Conservation (phyloP, 1,140 invertebrate genomes). For the Goniozus legneri region DNA sequence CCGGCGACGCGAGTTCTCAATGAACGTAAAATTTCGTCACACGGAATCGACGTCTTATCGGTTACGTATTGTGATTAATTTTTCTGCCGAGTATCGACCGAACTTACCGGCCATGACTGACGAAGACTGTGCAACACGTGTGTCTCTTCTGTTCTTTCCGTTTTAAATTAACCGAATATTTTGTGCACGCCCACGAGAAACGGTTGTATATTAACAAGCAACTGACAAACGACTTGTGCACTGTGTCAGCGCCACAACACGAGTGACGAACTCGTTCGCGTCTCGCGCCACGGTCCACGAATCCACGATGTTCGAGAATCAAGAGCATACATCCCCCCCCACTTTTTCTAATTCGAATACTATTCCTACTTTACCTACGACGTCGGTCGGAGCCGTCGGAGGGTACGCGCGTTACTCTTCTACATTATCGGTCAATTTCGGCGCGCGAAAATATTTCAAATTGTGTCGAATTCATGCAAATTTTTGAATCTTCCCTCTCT, state of each 20-base stretch:
- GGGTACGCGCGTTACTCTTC: too few relatives aligned
- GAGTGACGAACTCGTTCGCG: too few relatives aligned
- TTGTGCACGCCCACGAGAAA: conserved; percentile 32
- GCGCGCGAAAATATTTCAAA: too few relatives aligned
- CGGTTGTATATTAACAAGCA: conserved; percentile 25
- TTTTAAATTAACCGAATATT: conserved; percentile 8
- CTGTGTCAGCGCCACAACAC: conserved; percentile 30
- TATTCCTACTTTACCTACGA: too few relatives aligned
- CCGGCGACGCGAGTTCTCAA: conserved; percentile 6
- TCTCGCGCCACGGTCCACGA: too few relatives aligned
- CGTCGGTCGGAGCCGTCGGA: too few relatives aligned
- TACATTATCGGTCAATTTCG: too few relatives aligned
- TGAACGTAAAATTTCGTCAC: conserved; percentile 9
- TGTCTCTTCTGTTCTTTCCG: conserved; percentile 9
- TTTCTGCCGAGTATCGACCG: not conserved
- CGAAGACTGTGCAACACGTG: conserved; percentile 11
- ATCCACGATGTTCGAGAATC: too few relatives aligned
- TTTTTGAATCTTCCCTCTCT: too few relatives aligned
- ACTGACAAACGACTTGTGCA: conserved; percentile 26
- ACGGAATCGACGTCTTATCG: not conserved
- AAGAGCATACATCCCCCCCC: not conserved
- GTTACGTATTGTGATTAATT: too few relatives aligned
- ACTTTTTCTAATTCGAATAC: not conserved
- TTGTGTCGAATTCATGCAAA: too few relatives aligned
- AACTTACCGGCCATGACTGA: conserved; percentile 41